A percentile compares a stretch with the other conserved stretches of the same genome.
Conservation (phyloP, 2,888 invertebrate species). For the Callinectes sapidus region DNA sequence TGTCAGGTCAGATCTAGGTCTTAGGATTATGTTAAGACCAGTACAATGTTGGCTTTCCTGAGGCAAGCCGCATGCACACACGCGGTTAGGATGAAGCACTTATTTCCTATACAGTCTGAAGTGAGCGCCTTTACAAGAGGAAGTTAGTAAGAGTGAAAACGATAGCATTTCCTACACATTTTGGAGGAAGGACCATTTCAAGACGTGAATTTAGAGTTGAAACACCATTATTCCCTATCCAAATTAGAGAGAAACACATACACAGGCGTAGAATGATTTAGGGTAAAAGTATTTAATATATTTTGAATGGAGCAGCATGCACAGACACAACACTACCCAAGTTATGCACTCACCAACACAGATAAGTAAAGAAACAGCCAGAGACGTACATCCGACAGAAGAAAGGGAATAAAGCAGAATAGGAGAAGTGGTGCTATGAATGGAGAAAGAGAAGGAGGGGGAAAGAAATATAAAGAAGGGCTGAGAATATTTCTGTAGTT, state of each 20-base stretch:
- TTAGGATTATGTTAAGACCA: too few species aligned
- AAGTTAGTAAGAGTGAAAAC: neutral
- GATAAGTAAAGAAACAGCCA: neutral
- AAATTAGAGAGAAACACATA: too few species aligned
- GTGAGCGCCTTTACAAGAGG: too few species aligned
- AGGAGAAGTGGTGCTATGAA: neutral
- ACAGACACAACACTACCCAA: neutral
- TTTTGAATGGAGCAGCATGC: neutral
- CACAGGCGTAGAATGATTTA: too few species aligned
- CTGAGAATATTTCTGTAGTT: neutral
- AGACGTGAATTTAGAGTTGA: neutral
- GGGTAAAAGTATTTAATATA: neutral
- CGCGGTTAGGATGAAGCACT: neutral
- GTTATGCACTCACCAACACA: neutral
- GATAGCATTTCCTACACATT: neutral
- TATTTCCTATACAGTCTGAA: too few species aligned
- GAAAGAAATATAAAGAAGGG: neutral
- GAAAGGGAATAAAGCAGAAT: neutral
- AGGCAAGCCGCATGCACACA: neutral
- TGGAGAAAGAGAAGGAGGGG: neutral
- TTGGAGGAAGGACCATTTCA: neutral
- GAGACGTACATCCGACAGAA: neutral
- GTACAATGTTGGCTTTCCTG: neutral
- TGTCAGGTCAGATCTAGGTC: neutral
- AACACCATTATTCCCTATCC: neutral